Evolutionary conservation across 1,140 invertebrate genomes (phyloP).

Genomic region (Pogonus chalceus): DNA sequence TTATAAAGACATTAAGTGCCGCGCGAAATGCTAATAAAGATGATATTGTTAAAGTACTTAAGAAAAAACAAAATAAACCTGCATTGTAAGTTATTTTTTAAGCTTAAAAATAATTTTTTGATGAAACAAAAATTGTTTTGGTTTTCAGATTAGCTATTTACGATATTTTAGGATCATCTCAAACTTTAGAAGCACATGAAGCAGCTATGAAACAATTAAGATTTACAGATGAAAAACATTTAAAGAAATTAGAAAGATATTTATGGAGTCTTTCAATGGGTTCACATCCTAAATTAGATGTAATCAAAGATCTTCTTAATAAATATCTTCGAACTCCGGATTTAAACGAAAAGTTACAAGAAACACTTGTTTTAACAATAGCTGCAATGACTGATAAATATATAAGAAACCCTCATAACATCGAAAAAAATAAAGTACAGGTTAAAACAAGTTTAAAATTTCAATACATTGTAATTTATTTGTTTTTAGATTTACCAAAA

Average conservation of each 20-base stretch:
- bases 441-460: constrained; percentile 21
- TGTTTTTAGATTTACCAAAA: constrained; percentile 34
- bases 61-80: constrained; percentile 40
- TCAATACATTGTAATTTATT: constrained; percentile 9
- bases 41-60: constrained; percentile 50
- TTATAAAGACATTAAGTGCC: constrained; percentile 49
- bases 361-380: constrained; percentile 53
- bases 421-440: constrained; percentile 28
- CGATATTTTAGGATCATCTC: constrained; percentile 58
- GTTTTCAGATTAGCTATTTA: constrained; percentile 21
- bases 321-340: constrained; percentile 39
- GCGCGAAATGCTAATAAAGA: constrained; percentile 45
- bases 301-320: constrained; percentile 48
- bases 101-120: neutral
- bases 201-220: constrained; percentile 54
- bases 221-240: constrained; percentile 43
- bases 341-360: constrained; percentile 45
- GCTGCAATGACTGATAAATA: constrained; percentile 48
- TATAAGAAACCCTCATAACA: constrained; percentile 25
- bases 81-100: constrained; percentile 39
- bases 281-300: constrained; percentile 44
- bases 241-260: constrained; percentile 58
- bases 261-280: constrained; percentile 59
- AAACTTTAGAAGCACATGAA: constrained; percentile 53
- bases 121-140: neutral